Conservation (phyloP, 2,797 vertebrate species). For the Lacerta viridis region DNA sequence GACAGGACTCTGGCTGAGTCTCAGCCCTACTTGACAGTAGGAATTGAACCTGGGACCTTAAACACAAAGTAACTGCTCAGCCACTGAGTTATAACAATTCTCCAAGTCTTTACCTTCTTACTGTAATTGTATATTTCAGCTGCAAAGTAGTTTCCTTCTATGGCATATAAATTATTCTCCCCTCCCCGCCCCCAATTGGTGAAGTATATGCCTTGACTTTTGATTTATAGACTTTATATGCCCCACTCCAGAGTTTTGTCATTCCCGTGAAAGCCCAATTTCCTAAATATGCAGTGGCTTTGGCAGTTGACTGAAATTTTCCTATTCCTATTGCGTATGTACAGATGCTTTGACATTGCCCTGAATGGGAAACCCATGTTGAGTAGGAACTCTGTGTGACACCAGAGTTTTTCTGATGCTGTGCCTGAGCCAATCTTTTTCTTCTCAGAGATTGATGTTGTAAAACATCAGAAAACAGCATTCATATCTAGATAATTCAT, state of each 20-base stretch:
- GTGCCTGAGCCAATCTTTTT: constrained; percentile 47
- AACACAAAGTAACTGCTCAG: not conserved
- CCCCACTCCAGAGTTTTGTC: constrained; percentile 20
- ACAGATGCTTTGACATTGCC: not conserved
- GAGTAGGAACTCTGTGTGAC: not conserved
- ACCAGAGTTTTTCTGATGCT: not conserved
- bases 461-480: not conserved
- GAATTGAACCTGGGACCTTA: not conserved
- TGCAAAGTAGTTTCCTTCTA: constrained; percentile 46
- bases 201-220: constrained; percentile 49
- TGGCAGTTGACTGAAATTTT: not conserved
- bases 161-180: constrained; percentile 33
- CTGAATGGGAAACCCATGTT: not conserved
- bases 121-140: constrained; percentile 28
- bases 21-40: not conserved
- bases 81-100: not conserved
- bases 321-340: not conserved
- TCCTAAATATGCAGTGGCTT: not conserved
- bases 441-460: constrained; percentile 50
- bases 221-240: constrained; percentile 54
- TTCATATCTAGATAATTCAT: not conserved
- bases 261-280: not conserved
- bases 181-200: constrained; percentile 54
- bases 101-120: constrained; percentile 23
- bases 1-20: not conserved